Evolutionary conservation across 2,888 invertebrate species (phyloP), one percentile per base, ranked within the genome.

Genomic region (Drosophila vallismaia): DNA sequence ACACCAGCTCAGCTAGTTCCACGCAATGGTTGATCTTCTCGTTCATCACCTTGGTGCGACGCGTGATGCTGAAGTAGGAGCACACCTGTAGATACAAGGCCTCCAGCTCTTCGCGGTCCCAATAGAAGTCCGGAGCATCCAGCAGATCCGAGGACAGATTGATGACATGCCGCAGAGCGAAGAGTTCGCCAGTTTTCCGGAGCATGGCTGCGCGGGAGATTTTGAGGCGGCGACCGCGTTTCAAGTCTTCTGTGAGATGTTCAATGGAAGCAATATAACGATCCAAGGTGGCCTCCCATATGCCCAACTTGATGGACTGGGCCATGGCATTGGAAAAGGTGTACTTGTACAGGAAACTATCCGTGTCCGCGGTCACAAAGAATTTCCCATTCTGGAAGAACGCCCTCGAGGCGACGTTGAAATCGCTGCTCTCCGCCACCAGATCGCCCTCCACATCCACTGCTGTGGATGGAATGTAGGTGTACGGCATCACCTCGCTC

Each of bases 81-180:
- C 95, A 96, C 0, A 96, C 96, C 88, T 95, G 94, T 64, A 95
- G 94, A 92, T 98, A 99, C 5, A 99, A 93, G 0, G 92, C 92
- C 92, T 99, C 99, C 31, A 99, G 92, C 57, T 96, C 94, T 81
- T 98, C 97, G 56, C 97, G 94, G 88, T 99, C 99, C 99, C 99
- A 99, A 92, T 99, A 99, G 92, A 98, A 98, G 92, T 99, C 99
- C 0, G 99, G 98, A 0, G 97, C 97, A 91, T 98, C 98, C 75
- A 99, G 92, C 45, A 99, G 92, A 91, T 99, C 98, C 0, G 98
- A 98, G 79, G 97, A 97, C 74, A 99, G 93, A 92, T 98, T 99
- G 56, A 99, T 95, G 19, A 95, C 93, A 92, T 98, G 98, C 4
- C 98, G 93, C 31, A 98, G 92, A 0, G 96, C 96, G 90, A 97